These are phyloP conservation scores for Planococcus citri DNA, from an alignment of 1,140 invertebrate species.

Conservation along the genomic window DNA sequence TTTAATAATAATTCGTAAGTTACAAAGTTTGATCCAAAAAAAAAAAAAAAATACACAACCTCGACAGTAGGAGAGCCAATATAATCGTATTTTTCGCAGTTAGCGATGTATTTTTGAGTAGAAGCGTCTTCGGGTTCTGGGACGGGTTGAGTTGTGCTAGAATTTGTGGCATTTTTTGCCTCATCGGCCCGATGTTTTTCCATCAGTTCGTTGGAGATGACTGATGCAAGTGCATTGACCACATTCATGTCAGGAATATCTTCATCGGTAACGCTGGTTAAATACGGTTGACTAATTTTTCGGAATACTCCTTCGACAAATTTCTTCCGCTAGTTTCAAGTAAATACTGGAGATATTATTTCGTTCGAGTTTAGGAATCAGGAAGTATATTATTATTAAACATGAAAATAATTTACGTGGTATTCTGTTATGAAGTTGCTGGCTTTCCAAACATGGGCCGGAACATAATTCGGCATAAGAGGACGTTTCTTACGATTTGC, in stretches of 20 bases:
- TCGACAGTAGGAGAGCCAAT: slow-evolving; percentile 41
- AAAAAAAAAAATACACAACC: slow-evolving; percentile 36
- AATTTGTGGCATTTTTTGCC: not conserved
- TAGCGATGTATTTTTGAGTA: not conserved
- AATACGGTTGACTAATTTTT: slow-evolving; percentile 11
- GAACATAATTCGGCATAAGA: not conserved
- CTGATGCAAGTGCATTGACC: not conserved
- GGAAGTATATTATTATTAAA: no score
- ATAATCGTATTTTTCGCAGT: slow-evolving; percentile 14
- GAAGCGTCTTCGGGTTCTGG: not conserved
- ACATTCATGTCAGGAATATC: slow-evolving; percentile 10
- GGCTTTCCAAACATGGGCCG: not conserved
- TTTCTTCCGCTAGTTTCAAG: not conserved
- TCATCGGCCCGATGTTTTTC: not conserved
- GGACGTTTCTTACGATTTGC: not conserved
- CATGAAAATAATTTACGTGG: not conserved
- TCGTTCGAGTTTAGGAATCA: no score
- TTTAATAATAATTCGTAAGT: no score
- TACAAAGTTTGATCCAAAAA: slow-evolving; percentile 10
- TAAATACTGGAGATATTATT: not conserved
- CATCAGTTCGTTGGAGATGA: not conserved
- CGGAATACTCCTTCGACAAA: slow-evolving; percentile 7
- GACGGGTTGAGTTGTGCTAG: not conserved
- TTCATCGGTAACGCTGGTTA: slow-evolving; percentile 8
- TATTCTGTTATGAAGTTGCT: slow-evolving; percentile 5